Evolutionary conservation across 2,797 vertebrate species (phyloP).

Genomic region (Buceros bicornis): DNA sequence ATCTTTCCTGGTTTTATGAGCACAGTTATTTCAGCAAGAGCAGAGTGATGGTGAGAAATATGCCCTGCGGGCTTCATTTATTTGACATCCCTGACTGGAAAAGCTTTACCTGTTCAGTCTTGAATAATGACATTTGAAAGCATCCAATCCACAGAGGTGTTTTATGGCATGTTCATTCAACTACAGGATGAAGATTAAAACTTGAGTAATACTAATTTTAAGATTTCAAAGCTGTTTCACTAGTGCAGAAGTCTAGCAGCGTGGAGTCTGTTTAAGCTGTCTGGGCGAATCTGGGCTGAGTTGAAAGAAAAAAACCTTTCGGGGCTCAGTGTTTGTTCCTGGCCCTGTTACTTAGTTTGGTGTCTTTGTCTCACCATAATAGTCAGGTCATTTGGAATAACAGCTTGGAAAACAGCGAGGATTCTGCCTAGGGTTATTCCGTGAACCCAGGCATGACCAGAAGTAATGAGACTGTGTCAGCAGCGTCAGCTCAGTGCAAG

Average conservation of each 20-base stretch:
- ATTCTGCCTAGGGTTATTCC: background rate
- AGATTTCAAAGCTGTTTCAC: background rate
- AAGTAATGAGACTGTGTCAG: background rate
- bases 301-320: background rate
- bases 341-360: background rate
- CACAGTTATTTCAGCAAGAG: constrained; percentile 21
- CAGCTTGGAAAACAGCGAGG: background rate
- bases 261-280: background rate
- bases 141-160: background rate
- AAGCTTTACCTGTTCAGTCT: constrained; percentile 7
- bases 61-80: background rate
- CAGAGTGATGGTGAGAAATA: background rate
- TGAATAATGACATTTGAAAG: constrained; percentile 1
- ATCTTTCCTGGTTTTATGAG: background rate
- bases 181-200: background rate
- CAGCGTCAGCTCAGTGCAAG: background rate
- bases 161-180: background rate
- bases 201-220: background rate
- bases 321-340: background rate
- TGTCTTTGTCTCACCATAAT: background rate
- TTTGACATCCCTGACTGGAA: background rate
- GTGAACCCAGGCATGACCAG: background rate
- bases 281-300: background rate
- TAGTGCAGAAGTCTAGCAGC: background rate
- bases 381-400: background rate